Base-by-base conservation (phyloP, 1,140 invertebrate species). In the Megathymus violae region DNA sequence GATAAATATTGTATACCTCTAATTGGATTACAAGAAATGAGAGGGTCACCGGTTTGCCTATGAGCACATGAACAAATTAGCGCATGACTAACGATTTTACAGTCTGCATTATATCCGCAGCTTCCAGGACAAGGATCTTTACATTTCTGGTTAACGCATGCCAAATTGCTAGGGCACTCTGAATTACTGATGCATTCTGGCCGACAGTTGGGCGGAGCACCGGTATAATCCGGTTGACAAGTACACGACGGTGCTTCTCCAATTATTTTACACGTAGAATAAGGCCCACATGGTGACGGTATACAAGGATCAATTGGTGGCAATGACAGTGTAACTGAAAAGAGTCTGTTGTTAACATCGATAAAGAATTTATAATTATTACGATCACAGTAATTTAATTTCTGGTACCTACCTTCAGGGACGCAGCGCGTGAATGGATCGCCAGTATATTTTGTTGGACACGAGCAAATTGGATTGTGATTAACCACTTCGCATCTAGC, bases 401-500 rank as follows among this genome's bases (percentile, higher is more conserved):
- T 50, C 27, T 25, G 46, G 25, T 10, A 87, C 76, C 67, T 11
- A 74, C 62, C 65, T 44, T 68, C 52, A 63, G 93, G 84, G 63
- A 92, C 91, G 70, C 93, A 96, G 76, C 93, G 90, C 50, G 93
- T 93, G 67, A 95, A 95, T 34, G 95, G 94, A 93, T 96, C 94
- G 15, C 95, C 95, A 59, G 94, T 95, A 76, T 92, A 93, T 19
- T 93, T 92, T 51, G 92, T 88, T 17, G 93, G 92, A 70, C 95
- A 96, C 69, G 92, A 93, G 80, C 95, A 96, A 59, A 95, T 94
- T 15, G 95, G 94, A 72, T 94, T 93, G 74, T 96, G 95, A 72
- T 95, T 95, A 3, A 94, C 91, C 5, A 95, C 94, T 73, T 93
- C 90, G 72, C 95, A 96, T 62, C 92, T 92, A 22, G 96, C 94